Percentiles rank a stretch among this genome's conserved stretches.
These are phyloP conservation scores for Pseudococcus viburni DNA, from an alignment of 2,888 invertebrate species.

Conservation along the genomic window DNA sequence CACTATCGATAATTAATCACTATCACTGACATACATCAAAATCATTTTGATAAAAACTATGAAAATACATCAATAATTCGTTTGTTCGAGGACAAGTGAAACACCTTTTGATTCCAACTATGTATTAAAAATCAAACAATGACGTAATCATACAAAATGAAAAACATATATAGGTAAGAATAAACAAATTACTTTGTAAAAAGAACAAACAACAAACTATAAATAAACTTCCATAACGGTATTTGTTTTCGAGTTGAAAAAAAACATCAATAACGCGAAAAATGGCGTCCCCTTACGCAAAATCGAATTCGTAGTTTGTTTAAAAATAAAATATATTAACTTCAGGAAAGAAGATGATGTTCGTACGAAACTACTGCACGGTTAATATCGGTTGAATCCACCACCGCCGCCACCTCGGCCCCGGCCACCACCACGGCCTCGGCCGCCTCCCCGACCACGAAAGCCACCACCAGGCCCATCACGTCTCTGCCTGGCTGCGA, in stretches of 20 bases:
- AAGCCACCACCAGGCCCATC: conserved; percentile 73
- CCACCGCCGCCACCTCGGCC: conserved; percentile 70
- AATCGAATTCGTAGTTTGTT: background rate
- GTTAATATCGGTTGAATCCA: conserved; percentile 7
- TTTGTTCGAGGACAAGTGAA: background rate
- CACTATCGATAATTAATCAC: no score
- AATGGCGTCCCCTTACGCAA: background rate
- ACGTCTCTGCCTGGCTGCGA: conserved; percentile 78
- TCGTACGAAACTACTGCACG: background rate
- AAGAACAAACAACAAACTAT: background rate
- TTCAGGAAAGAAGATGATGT: background rate
- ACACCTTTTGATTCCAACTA: background rate
- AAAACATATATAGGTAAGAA: background rate
- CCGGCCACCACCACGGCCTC: conserved; percentile 70
- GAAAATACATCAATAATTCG: background rate
- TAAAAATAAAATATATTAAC: background rate
- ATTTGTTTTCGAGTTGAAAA: background rate
- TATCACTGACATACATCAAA: no score
- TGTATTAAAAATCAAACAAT: conserved; percentile 23
- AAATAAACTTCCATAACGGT: background rate
- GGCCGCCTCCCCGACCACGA: conserved; percentile 70
- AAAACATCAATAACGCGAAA: background rate
- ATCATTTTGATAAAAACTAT: no score
- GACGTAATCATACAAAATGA: background rate
- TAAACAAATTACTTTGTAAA: background rate